Evolutionary conservation across 2,797 vertebrate species (phyloP).

Genomic region (Characodon lateralis): DNA sequence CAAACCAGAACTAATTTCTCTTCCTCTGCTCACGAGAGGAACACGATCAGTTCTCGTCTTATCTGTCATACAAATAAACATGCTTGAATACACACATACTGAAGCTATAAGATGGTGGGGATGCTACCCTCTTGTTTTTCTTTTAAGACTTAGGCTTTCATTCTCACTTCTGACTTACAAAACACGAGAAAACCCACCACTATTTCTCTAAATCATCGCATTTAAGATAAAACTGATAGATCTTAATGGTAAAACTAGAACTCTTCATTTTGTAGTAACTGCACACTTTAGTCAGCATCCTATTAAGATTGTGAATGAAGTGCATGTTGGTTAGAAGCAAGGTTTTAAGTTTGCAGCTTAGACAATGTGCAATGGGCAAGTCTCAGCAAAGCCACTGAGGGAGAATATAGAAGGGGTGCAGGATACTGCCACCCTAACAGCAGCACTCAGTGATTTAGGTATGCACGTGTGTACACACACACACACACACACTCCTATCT

Average conservation of each 20-base stretch:
- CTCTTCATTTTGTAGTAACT: constrained; percentile 34
- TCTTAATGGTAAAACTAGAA: constrained; percentile 42
- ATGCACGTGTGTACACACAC: neutral
- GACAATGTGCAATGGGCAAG: constrained; percentile 73
- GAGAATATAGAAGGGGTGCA: constrained; percentile 38
- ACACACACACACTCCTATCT: constrained; percentile 10
- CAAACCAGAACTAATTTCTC: constrained; percentile 35
- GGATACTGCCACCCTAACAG: constrained; percentile 35
- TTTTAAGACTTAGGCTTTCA: constrained; percentile 4
- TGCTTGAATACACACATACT: neutral
- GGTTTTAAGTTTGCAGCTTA: constrained; percentile 48
- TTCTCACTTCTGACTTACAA: constrained; percentile 2
- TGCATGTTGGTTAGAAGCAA: constrained; percentile 51
- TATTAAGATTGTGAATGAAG: constrained; percentile 47
- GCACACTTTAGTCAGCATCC: constrained; percentile 36
- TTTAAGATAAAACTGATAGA: constrained; percentile 22
- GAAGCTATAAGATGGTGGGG: neutral
- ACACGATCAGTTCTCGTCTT: constrained; percentile 24
- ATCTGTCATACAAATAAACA: neutral
- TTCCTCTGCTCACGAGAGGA: constrained; percentile 38
- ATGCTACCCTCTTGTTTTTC: constrained; percentile 3
- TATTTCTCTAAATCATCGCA: neutral
- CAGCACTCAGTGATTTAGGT: constrained; percentile 49
- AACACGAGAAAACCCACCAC: constrained; percentile 11
- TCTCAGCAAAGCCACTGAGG: constrained; percentile 63